Percentiles rank a stretch among this genome's conserved stretches.
Evolutionary conservation across 2,797 vertebrate species (phyloP).

Genomic region (Anguilla marmorata): DNA sequence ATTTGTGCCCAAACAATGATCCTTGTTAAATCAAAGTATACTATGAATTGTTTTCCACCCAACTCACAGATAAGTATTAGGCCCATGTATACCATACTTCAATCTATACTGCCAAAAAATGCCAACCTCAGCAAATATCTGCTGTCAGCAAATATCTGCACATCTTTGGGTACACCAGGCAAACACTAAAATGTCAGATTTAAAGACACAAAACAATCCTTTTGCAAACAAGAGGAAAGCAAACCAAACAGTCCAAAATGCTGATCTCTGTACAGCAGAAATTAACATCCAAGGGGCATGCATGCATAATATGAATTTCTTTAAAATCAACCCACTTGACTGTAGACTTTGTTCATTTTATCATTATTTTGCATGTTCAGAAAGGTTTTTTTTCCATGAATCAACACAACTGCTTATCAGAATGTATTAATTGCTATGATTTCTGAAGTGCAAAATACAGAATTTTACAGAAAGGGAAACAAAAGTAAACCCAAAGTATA

Average conservation of each 20-base stretch:
- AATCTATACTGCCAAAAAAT: not conserved
- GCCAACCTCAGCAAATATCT: not conserved
- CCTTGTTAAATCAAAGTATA: not conserved
- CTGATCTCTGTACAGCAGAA: not conserved
- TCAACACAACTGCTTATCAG: not conserved
- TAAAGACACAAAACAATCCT: slow-evolving; percentile 13
- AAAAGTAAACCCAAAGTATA: not conserved
- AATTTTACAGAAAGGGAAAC: slow-evolving; percentile 4
- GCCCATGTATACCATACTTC: not conserved
- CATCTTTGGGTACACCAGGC: slow-evolving; percentile 4
- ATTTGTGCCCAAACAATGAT: not conserved
- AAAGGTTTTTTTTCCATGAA: not conserved
- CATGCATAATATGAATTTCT: slow-evolving; percentile 4
- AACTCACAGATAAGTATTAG: not conserved
- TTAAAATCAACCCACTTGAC: not conserved
- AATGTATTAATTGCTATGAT: not conserved
- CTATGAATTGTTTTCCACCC: not conserved
- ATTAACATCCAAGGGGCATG: not conserved
- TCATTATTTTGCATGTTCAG: not conserved
- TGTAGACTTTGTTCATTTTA: slow-evolving; percentile 2
- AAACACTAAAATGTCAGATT: slow-evolving; percentile 23
- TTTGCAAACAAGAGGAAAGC: slow-evolving; percentile 6
- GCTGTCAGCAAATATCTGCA: slow-evolving; percentile 1
- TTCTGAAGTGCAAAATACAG: slow-evolving; percentile 9
- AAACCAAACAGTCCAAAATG: not conserved